Conservation (phyloP, 1,140 invertebrate species). For the Cyrtorhinus lividipennis region DNA sequence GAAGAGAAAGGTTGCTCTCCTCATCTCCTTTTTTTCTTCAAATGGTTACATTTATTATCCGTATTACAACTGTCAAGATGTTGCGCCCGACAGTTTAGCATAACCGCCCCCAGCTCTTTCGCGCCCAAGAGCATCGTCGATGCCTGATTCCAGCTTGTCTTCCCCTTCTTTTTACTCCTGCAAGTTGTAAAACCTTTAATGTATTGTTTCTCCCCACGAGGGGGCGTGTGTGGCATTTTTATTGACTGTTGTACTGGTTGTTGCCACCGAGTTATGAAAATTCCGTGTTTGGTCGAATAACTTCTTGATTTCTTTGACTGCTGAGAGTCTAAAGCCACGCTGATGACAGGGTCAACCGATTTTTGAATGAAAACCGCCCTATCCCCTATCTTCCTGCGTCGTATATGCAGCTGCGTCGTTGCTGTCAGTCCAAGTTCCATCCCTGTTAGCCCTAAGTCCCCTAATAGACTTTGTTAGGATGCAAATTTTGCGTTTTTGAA, state of each 20-base stretch:
- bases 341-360: no score
- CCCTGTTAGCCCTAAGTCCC: no score
- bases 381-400: no score
- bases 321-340: no score
- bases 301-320: no score
- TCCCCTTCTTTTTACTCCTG: not conserved
- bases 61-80: conserved; percentile 8
- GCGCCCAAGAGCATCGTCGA: not conserved
- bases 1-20: not conserved
- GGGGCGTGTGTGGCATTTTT: conserved; percentile 1
- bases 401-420: no score
- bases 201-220: conserved; percentile 1
- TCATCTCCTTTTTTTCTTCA: not conserved
- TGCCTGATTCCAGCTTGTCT: not conserved
- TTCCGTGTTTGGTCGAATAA: no score
- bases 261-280: no score
- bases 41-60: conserved; percentile 10
- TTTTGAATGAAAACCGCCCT: no score
- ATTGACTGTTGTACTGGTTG: not conserved
- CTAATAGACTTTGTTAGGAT: no score
- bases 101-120: not conserved
- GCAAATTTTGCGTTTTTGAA: no score
- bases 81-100: conserved; percentile 8
- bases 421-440: no score
- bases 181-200: conserved; percentile 2